These are phyloP conservation scores for Podocnemis expansa DNA, from an alignment of 2,113 vertebrate genomes.

Conservation along the genomic window DNA sequence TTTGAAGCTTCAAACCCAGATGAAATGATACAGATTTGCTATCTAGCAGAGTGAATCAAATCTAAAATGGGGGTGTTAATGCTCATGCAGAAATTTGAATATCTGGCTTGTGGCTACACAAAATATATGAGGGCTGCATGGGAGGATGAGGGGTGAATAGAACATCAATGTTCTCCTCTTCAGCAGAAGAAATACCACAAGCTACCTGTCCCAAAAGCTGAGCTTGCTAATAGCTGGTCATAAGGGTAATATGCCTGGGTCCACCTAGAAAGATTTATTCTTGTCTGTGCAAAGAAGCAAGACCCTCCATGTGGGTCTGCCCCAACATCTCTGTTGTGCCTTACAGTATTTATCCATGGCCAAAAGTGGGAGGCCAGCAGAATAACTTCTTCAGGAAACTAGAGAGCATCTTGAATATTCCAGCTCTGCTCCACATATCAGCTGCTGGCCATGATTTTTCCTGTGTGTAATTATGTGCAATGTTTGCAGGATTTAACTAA, in stretches of 20 bases:
- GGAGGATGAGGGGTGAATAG: slow-evolving; percentile 64
- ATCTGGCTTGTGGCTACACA: slow-evolving; percentile 69
- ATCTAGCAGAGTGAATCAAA: slow-evolving; percentile 69
- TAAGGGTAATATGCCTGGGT: slow-evolving; percentile 9
- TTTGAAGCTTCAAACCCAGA: slow-evolving; percentile 59
- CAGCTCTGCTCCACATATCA: background rate
- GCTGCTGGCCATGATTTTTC: background rate
- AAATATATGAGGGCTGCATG: slow-evolving; percentile 68
- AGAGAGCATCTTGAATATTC: background rate
- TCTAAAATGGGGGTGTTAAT: slow-evolving; percentile 69
- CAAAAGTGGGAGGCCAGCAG: background rate
- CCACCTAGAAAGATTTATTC: slow-evolving; percentile 38
- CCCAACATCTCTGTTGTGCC: background rate
- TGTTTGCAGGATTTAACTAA: background rate
- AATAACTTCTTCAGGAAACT: background rate
- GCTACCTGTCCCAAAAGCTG: slow-evolving; percentile 29
- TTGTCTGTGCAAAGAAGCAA: background rate
- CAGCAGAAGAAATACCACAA: slow-evolving; percentile 35
- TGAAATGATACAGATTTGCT: slow-evolving; percentile 67
- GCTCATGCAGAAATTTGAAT: slow-evolving; percentile 59
- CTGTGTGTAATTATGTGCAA: background rate
- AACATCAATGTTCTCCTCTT: slow-evolving; percentile 54
- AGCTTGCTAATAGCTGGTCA: background rate
- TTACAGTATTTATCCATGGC: background rate
- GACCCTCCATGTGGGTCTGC: background rate